Percentiles rank a stretch among this genome's conserved stretches.
phyloP scores from a whole-genome alignment of 2,888 invertebrate species.

The Amiota minor region DNA sequence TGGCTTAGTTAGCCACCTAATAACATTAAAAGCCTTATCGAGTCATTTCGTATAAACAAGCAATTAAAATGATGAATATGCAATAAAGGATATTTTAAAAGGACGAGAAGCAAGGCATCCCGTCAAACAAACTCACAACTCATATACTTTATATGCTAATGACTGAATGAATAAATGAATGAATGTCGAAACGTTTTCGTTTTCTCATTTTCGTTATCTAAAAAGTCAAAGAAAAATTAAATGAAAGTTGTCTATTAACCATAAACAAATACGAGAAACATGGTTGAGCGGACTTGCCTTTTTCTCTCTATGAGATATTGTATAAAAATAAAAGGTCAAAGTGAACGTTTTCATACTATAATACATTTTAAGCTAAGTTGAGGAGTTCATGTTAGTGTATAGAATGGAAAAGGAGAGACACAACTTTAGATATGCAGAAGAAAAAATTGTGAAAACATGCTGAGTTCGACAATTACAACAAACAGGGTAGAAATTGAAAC shows the following conservation, averaged over 20 bases:
- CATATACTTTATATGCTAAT: slow-evolving; percentile 66
- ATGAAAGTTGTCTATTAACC: slow-evolving; percentile 35
- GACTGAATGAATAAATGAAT: slow-evolving; percentile 38
- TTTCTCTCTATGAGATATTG: neutral
- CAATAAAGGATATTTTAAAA: slow-evolving; percentile 59
- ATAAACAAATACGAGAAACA: slow-evolving; percentile 11
- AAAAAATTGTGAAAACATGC: slow-evolving; percentile 56
- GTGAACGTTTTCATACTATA: slow-evolving; percentile 67
- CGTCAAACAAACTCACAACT: slow-evolving; percentile 26
- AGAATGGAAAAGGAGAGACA: slow-evolving; percentile 66
- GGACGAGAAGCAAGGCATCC: slow-evolving; percentile 47
- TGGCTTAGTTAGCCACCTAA: slow-evolving; percentile 30
- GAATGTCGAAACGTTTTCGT: no score
- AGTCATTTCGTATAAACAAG: slow-evolving; percentile 65
- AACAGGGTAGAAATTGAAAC: slow-evolving; percentile 44
- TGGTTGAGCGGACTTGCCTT: slow-evolving; percentile 17
- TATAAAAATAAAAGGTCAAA: slow-evolving; percentile 36
- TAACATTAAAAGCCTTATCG: slow-evolving; percentile 67
- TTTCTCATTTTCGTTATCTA: slow-evolving; percentile 48
- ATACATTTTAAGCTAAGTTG: neutral
- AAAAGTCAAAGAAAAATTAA: slow-evolving; percentile 47
- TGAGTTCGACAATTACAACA: slow-evolving; percentile 67
- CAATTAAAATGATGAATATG: slow-evolving; percentile 67
- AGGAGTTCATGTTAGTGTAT: slow-evolving; percentile 30
- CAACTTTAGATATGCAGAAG: slow-evolving; percentile 64